Conservation (phyloP, 2,797 vertebrate genomes). For the Galaxias olidus region DNA sequence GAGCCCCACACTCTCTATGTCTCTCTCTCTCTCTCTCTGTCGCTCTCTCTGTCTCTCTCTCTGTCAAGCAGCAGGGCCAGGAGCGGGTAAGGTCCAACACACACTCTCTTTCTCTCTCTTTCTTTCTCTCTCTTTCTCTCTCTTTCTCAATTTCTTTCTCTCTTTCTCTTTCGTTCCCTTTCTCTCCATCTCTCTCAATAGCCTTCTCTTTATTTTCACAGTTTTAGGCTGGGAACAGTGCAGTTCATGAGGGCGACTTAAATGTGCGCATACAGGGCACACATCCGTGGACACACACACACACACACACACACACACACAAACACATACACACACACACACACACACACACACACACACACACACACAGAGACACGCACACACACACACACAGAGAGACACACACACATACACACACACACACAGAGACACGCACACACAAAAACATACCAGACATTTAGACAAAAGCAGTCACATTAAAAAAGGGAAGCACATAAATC, state of each 20-base stretch:
- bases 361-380: not conserved
- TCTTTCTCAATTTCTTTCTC: no score
- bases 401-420: not conserved
- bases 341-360: conserved; percentile 3
- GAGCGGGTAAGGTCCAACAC: no score
- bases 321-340: conserved; percentile 4
- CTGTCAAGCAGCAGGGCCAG: no score
- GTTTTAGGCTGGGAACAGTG: conserved; percentile 42
- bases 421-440: not conserved
- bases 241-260: conserved; percentile 31
- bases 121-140: no score
- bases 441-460: not conserved
- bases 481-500: no score
- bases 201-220: conserved; percentile 37
- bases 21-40: no score
- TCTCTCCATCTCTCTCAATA: no score
- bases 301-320: not conserved
- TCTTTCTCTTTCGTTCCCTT: no score
- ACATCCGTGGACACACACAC: not conserved
- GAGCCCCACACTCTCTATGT: not conserved
- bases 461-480: no score
- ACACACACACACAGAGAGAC: not conserved
- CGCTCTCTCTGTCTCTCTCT: no score
- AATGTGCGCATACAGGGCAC: not conserved
- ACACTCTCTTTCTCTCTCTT: no score